These are phyloP conservation scores for Leucozona laternaria DNA, from an alignment of 2,888 invertebrate genomes.

Conservation along the genomic window DNA sequence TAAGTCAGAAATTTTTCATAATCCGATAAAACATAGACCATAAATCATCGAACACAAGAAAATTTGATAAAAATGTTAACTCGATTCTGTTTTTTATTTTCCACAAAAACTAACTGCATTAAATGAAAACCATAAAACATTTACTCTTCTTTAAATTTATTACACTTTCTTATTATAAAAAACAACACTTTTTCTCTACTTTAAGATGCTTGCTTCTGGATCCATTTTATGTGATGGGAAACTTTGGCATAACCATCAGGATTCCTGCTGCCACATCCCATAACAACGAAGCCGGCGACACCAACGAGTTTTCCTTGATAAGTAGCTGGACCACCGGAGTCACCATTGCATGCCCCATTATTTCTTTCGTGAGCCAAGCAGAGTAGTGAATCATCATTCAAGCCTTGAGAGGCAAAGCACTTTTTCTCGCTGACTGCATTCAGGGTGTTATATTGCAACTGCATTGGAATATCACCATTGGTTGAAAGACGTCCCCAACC, in stretches of 20 bases:
- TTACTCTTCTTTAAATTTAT: no score
- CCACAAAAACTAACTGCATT: no score
- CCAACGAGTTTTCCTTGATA: slow-evolving; percentile 78
- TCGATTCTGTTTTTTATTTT: no score
- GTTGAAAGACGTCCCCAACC: slow-evolving; percentile 80
- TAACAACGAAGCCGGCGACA: slow-evolving; percentile 78
- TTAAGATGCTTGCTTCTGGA: slow-evolving; percentile 52
- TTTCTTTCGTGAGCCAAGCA: slow-evolving; percentile 78
- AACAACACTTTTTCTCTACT: not conserved
- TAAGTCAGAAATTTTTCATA: no score
- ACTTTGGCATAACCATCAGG: slow-evolving; percentile 79
- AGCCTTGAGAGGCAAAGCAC: slow-evolving; percentile 76
- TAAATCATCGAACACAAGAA: no score
- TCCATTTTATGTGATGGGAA: slow-evolving; percentile 76
- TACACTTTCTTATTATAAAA: no score
- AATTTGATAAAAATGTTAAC: no score
- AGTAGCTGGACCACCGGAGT: slow-evolving; percentile 79
- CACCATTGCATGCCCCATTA: slow-evolving; percentile 78
- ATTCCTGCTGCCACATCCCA: slow-evolving; percentile 77
- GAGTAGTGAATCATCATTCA: slow-evolving; percentile 77
- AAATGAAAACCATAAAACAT: no score
- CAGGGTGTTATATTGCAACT: slow-evolving; percentile 79
- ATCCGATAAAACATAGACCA: no score
- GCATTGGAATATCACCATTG: slow-evolving; percentile 78
- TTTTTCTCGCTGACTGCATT: slow-evolving; percentile 74